Conservation (phyloP, 2,888 invertebrate species). For the Dasysyrphus tricinctus region DNA sequence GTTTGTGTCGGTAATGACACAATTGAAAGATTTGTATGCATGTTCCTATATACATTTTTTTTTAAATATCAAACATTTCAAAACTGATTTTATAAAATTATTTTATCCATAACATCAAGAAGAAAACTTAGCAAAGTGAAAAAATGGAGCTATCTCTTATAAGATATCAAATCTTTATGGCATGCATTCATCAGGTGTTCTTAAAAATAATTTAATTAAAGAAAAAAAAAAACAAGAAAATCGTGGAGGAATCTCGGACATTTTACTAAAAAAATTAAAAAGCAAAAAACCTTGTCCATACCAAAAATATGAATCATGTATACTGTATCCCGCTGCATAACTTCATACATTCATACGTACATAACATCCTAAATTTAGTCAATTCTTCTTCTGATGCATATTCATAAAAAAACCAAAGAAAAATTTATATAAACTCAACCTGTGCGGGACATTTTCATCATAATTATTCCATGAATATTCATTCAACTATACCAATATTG, state of each 20-base stretch:
- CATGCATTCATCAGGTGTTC: neutral
- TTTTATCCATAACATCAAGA: too few species aligned
- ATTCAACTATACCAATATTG: constrained; percentile 1
- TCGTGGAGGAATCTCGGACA: neutral
- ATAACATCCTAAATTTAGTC: constrained; percentile 3
- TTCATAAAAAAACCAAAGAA: constrained; percentile 11
- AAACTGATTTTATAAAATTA: too few species aligned
- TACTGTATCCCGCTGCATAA: neutral
- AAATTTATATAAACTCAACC: neutral
- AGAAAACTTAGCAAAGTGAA: too few species aligned
- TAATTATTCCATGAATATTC: constrained; percentile 31
- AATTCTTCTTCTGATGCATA: constrained; percentile 3
- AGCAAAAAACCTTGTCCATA: neutral
- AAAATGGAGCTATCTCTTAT: too few species aligned
- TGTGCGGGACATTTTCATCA: constrained; percentile 24
- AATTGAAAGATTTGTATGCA: too few species aligned
- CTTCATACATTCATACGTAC: neutral
- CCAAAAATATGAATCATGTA: constrained; percentile 16
- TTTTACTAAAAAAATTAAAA: neutral
- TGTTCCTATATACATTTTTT: too few species aligned
- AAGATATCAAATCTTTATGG: too few species aligned
- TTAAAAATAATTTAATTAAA: neutral
- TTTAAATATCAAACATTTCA: too few species aligned
- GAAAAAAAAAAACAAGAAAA: neutral
- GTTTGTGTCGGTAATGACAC: too few species aligned